Base-by-base conservation (phyloP, 2,113 vertebrate species). In the Peromyscus leucopus region DNA sequence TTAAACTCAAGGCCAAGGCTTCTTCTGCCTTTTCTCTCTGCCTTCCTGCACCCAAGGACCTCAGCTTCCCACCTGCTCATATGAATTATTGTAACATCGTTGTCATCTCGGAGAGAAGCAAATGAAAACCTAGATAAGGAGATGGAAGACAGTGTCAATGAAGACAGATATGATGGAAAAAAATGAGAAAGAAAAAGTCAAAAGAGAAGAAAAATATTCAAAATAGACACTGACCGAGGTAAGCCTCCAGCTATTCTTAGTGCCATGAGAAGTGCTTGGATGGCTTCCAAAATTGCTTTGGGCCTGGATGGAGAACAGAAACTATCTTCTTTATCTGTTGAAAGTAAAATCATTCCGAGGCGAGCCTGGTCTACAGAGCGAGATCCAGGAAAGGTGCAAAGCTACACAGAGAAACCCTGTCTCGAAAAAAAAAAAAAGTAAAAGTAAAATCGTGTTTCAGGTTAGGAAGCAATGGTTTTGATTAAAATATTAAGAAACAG, bases 401-500 rank as follows among this genome's bases (percentile, higher is more conserved):
- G 46, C 46, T 7, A 48, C 46, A 48, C 46, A 48, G 46, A 48
- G 46, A 48, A 48, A 48, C 46, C 46, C 6, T 48, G 46, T 48
- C 46, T 48, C 46, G 7, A 48, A 48, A 48, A 48, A 48, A 4
- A 48, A 48, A 48, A 48, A 42, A 42, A 42, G 4, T 3, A 42
- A 91, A 92, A 97, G 71, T 95, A 82, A 98, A 97, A 95, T 96
- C 92, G 84, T 87, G 95, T 97, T 97, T 91, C 82, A 76, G 80
- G 61, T 93, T 94, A 91, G 86, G 67, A 97, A 97, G 89, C 84
- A 91, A 31, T 93, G 39, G 92, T 94, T 91, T 96, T 83, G 55
- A 95, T 89, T 89, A 69, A 96, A 76, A 72, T 88, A 92, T 96
- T 75, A 95, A 28, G 21, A 59, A 86, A 72, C 1, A 82, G 74